Conservation (phyloP, 2,888 invertebrate genomes). For the Eilema caniola region DNA sequence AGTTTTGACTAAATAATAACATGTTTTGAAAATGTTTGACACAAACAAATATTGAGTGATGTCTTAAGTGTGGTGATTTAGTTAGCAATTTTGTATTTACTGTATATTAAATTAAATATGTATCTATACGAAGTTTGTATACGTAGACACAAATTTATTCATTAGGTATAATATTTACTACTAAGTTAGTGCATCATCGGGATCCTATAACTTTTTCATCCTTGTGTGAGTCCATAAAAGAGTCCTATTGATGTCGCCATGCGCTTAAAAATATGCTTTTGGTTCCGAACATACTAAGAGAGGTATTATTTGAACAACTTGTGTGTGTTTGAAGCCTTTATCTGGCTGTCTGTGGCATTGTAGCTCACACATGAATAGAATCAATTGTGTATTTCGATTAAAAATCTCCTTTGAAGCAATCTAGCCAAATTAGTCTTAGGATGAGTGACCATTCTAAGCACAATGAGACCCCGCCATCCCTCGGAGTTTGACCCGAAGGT, state of each 20-base stretch:
- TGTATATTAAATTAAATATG: too few species aligned
- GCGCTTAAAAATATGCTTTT: not conserved
- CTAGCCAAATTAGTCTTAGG: too few species aligned
- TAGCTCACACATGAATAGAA: not conserved
- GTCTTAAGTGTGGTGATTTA: too few species aligned
- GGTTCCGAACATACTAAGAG: not conserved
- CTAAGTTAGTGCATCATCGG: not conserved
- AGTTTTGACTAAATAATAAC: not conserved
- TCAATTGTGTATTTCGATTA: not conserved
- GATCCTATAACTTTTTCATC: not conserved
- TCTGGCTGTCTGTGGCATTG: not conserved
- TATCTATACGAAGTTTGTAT: not conserved
- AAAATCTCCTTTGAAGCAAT: not conserved
- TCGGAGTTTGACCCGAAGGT: too few species aligned
- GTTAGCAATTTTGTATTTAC: too few species aligned
- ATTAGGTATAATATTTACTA: not conserved
- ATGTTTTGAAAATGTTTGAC: not conserved
- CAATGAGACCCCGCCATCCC: too few species aligned
- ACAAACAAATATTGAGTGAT: too few species aligned
- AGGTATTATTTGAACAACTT: not conserved
- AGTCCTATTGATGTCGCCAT: not conserved
- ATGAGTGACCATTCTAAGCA: too few species aligned
- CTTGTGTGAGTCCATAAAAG: not conserved
- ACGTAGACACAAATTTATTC: not conserved
- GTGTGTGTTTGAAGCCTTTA: not conserved